A percentile compares a stretch with the other conserved stretches of the same genome.
Conservation (phyloP, 2,888 invertebrate genomes). For the Calephelis perditalis region DNA sequence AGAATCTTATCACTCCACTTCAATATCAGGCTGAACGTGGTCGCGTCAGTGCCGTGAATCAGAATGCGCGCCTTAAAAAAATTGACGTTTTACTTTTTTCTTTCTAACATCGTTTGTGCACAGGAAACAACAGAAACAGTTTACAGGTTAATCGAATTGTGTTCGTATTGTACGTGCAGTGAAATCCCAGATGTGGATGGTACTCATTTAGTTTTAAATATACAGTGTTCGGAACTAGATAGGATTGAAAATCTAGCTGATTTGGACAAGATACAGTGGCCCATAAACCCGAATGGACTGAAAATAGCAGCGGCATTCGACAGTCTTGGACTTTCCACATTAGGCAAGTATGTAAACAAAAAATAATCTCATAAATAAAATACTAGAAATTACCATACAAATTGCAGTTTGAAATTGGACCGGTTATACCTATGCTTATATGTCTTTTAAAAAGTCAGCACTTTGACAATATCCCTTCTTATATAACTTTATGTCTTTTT, state of each 20-base stretch:
- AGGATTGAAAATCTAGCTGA: constrained; percentile 55
- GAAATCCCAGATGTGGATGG: constrained; percentile 63
- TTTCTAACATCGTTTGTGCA: constrained; percentile 40
- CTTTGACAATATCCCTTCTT: too few species aligned
- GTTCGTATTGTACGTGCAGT: constrained; percentile 68
- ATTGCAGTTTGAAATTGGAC: too few species aligned
- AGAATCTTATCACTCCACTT: constrained; percentile 61
- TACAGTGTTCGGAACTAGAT: constrained; percentile 63
- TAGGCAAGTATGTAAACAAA: constrained; percentile 59
- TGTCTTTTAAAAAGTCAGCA: too few species aligned
- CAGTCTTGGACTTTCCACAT: constrained; percentile 56
- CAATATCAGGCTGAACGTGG: constrained; percentile 50
- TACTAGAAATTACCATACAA: too few species aligned
- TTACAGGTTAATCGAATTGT: constrained; percentile 48
- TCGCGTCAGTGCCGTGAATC: constrained; percentile 41
- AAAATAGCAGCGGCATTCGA: constrained; percentile 64
- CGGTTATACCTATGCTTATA: too few species aligned
- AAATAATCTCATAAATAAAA: background rate
- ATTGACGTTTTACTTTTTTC: constrained; percentile 50
- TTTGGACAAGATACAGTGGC: constrained; percentile 67
- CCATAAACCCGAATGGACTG: constrained; percentile 60
- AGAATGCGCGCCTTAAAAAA: constrained; percentile 51
- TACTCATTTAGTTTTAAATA: constrained; percentile 60
- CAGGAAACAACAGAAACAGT: constrained; percentile 45
- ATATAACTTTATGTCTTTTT: too few species aligned